Percentiles rank a stretch among this genome's conserved stretches.
These are phyloP conservation scores for Sogatella furcifera DNA, from an alignment of 1,140 invertebrate genomes.

Conservation along the genomic window DNA sequence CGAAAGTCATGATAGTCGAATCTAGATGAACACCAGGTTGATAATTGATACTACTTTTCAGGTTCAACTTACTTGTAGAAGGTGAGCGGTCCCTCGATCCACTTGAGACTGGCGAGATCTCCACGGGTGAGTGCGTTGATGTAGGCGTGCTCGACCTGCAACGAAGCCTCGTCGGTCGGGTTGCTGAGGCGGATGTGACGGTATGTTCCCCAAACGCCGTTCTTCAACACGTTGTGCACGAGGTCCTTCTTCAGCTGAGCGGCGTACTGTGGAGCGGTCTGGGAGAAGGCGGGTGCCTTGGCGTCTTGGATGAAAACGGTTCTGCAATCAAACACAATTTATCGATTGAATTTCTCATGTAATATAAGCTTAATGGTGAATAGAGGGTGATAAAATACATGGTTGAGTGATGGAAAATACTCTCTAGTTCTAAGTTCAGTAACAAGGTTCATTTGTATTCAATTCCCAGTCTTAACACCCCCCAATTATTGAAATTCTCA, in stretches of 20 bases:
- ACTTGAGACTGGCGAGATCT: constrained; percentile 82
- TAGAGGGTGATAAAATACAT: no score
- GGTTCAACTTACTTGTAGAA: constrained; percentile 34
- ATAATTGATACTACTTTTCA: no score
- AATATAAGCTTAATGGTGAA: no score
- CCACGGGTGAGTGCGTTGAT: constrained; percentile 82
- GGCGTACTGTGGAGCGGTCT: constrained; percentile 42
- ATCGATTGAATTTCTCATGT: no score
- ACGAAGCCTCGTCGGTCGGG: constrained; percentile 41
- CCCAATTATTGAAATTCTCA: no score
- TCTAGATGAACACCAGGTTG: no score
- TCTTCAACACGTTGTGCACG: constrained; percentile 68
- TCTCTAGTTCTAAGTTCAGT: no score
- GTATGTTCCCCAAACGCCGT: constrained; percentile 71
- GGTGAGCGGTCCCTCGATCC: constrained; percentile 80
- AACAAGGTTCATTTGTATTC: no score
- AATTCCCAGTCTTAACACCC: no score
- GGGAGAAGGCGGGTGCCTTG: constrained; percentile 46
- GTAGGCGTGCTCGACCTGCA: constrained; percentile 74
- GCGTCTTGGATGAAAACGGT: constrained; percentile 56
- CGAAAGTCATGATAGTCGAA: no score
- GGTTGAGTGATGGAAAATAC: no score
- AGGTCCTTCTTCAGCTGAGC: constrained; percentile 64
- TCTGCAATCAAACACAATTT: constrained; percentile 8
- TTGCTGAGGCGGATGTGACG: constrained; percentile 61